These are phyloP conservation scores for Cygnus buccinator DNA, from an alignment of 2,113 vertebrate genomes.

Conservation along the genomic window DNA sequence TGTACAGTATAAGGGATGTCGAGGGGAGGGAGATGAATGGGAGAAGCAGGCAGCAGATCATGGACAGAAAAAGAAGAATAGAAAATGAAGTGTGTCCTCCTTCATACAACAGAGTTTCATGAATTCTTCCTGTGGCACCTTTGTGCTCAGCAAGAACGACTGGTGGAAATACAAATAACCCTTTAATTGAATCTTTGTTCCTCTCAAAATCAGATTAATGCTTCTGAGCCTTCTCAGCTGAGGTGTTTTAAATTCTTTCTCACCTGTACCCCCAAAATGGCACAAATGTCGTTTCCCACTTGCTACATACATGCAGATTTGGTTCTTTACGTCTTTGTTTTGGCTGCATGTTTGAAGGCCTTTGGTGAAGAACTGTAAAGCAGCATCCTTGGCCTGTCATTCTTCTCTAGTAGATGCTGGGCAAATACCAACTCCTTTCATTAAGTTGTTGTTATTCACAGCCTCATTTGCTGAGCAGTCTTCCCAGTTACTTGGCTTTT, in stretches of 20 bases:
- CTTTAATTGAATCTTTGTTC: not conserved
- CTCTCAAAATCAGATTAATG: not conserved
- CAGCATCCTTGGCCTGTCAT: not conserved
- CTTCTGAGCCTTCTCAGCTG: not conserved
- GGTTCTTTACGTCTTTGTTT: not conserved
- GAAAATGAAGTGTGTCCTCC: not conserved
- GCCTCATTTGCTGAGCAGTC: not conserved
- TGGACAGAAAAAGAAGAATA: not conserved
- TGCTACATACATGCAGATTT: not conserved
- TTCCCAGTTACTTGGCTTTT: not conserved
- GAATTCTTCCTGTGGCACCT: not conserved
- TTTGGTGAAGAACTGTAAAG: not conserved
- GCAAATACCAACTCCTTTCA: not conserved
- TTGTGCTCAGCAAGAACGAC: not conserved
- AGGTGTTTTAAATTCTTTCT: not conserved
- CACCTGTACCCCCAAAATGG: not conserved
- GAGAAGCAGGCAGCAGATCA: not conserved
- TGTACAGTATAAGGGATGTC: not conserved
- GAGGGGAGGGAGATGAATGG: not conserved
- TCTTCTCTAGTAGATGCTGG: not conserved
- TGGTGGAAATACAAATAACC: not conserved
- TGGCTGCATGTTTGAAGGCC: not conserved
- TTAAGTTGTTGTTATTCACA: not conserved
- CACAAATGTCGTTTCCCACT: not conserved
- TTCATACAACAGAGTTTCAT: not conserved